These are phyloP conservation scores for Epistrophe eligans DNA, from an alignment of 2,888 invertebrate genomes.

Conservation along the genomic window DNA sequence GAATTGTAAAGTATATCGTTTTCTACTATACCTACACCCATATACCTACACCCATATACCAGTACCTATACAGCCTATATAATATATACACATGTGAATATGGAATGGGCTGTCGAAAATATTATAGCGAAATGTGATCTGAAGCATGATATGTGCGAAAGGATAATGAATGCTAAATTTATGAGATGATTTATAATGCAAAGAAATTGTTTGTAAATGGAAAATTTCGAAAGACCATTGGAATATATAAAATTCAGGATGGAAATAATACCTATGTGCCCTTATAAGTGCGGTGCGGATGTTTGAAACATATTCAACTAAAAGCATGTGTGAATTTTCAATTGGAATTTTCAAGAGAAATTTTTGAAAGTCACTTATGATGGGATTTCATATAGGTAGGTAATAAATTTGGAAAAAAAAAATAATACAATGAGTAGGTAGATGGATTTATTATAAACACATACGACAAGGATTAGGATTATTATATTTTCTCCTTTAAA, in stretches of 20 bases:
- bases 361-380: too few species aligned
- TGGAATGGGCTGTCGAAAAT: slow-evolving; percentile 35
- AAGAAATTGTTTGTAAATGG: slow-evolving; percentile 45
- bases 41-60: background rate
- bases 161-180: slow-evolving; percentile 70
- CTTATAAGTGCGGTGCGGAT: background rate
- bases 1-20: slow-evolving; percentile 31
- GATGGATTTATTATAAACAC: too few species aligned
- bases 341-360: background rate
- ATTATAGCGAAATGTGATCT: slow-evolving; percentile 47
- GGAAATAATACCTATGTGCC: background rate
- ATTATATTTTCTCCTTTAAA: too few species aligned
- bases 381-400: too few species aligned
- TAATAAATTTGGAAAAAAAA: too few species aligned
- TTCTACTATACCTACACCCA: background rate
- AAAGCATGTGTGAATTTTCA: slow-evolving; percentile 35
- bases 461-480: too few species aligned
- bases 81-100: background rate
- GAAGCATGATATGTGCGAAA: slow-evolving; percentile 16
- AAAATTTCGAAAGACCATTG: background rate
- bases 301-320: background rate
- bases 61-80: background rate
- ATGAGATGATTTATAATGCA: slow-evolving; percentile 67
- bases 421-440: too few species aligned
- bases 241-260: slow-evolving; percentile 15